Evolutionary conservation across 2,888 invertebrate species (phyloP).

Genomic region (Teleiodes luculella): DNA sequence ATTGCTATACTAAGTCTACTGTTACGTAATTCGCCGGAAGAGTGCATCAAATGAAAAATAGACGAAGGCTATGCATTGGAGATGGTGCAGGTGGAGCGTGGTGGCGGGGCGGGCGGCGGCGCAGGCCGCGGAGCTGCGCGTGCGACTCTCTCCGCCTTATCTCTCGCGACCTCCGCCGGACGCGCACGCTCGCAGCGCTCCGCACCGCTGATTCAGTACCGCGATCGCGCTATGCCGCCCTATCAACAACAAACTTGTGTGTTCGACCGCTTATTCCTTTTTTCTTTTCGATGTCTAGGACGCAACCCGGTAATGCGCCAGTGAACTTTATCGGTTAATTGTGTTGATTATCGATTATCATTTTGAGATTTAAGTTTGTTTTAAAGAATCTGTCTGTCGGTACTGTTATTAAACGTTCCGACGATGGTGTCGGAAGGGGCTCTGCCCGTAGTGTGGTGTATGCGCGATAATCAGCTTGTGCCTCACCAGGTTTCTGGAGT

Average conservation of each 20-base stretch:
- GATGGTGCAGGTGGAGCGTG: conserved; percentile 47
- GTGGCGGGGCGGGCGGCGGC: conserved; percentile 43
- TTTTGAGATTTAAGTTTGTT: background rate
- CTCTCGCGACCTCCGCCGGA: conserved; percentile 77
- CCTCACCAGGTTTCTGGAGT: conserved; percentile 83
- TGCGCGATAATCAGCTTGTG: conserved; percentile 83
- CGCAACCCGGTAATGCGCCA: conserved; percentile 57
- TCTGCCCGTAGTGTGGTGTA: conserved; percentile 82
- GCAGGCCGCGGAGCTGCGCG: conserved; percentile 45
- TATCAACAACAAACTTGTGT: conserved; percentile 54
- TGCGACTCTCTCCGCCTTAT: conserved; percentile 77
- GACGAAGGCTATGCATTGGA: conserved; percentile 41
- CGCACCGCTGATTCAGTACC: conserved; percentile 48
- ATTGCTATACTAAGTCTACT: conserved; percentile 61
- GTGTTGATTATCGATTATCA: conserved; percentile 8
- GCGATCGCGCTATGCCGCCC: conserved; percentile 67
- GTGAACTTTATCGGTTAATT: conserved; percentile 31
- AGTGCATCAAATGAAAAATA: conserved; percentile 68
- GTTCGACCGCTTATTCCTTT: conserved; percentile 48
- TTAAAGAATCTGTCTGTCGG: conserved; percentile 1
- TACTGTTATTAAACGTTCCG: conserved; percentile 37
- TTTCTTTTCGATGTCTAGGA: conserved; percentile 56
- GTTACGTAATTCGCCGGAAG: conserved; percentile 65
- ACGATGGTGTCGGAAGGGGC: conserved; percentile 82
- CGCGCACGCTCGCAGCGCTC: conserved; percentile 69